Base-by-base conservation (phyloP, 2,113 vertebrate genomes). In the Tragelaphus scriptus region DNA sequence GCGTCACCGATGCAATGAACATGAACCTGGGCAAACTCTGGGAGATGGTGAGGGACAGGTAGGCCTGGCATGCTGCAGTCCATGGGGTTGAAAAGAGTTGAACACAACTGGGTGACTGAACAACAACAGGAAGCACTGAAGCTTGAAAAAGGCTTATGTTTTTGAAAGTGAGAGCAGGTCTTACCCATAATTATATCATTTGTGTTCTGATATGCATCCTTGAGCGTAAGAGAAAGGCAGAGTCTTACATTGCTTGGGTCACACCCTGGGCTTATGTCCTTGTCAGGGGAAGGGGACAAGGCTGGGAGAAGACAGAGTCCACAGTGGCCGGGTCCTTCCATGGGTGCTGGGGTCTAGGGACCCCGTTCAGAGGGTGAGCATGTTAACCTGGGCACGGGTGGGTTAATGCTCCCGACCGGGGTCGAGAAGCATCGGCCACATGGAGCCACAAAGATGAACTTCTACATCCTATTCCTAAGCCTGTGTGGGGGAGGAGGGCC, bases 401-500 rank as follows among this genome's bases (percentile, higher is more conserved):
- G 65, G 12, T 44, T 40, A 14, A 23, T 36, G 28, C 21, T 80
- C 30, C 30, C 15, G 40, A 25, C 5, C 25, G 17, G 56, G 88
- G 49, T 49, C 44, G 4, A 44, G 25, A 15, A 79, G 49, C 49
- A 63, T 26, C 53, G 25, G 77, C 25, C 16, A 21, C 8, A 9
- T 5, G 13, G 4, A 28, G 0, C 16, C 32, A 59, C 5, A 30
- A n/a, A 7, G 16, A 49, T 32, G 8, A 14, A 28, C n/a, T 71
- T 90, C 59, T 16, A 19, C 1, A 26, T 4, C 61, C 9, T 26
- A 21, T 26, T 36, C 36, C 47, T 88, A 40, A 47, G 5, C 7
- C 26, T 2, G 40, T 1, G 0, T 28, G 7, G 40, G 51, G 56
- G 61, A 10, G 7, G 23, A n/a, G 15, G 53, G 65, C 13, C 1